A percentile compares a stretch with the other conserved stretches of the same genome.
These are phyloP conservation scores for Leptothorax acervorum DNA, from an alignment of 2,888 invertebrate genomes.

Conservation along the genomic window DNA sequence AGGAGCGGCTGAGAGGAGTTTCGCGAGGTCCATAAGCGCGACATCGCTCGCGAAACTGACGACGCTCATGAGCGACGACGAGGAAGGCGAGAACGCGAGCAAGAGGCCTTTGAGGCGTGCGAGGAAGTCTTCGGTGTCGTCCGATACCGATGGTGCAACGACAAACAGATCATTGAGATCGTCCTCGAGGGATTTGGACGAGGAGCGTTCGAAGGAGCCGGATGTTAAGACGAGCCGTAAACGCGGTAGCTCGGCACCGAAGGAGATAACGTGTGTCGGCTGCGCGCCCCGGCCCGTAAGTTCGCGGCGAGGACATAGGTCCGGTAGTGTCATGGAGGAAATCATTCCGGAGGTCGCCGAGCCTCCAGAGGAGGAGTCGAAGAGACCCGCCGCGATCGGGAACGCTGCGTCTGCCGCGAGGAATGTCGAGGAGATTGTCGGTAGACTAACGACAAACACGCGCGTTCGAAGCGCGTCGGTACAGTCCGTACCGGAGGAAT, in stretches of 20 bases:
- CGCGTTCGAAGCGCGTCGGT: conserved; percentile 77
- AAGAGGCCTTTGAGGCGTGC: conserved; percentile 33
- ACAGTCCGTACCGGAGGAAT: conserved; percentile 79
- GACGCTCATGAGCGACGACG: conserved; percentile 16
- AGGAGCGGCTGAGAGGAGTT: conserved; percentile 2
- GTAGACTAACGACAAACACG: conserved; percentile 69
- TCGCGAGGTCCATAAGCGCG: conserved; percentile 48
- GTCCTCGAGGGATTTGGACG: background rate
- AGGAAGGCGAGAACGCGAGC: conserved; percentile 47
- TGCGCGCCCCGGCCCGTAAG: conserved; percentile 41
- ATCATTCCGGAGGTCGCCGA: conserved; percentile 38
- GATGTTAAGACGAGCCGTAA: conserved; percentile 55
- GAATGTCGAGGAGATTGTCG: background rate
- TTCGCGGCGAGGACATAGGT: conserved; percentile 43
- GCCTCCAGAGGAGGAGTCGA: background rate
- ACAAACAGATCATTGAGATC: conserved; percentile 19
- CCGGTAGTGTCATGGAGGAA: conserved; percentile 71
- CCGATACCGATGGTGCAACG: background rate
- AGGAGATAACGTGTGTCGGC: conserved; percentile 63
- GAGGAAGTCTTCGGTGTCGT: conserved; percentile 45
- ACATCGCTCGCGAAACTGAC: conserved; percentile 53
- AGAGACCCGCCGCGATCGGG: background rate
- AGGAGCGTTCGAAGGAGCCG: conserved; percentile 26
- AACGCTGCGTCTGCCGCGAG: too few relatives aligned
- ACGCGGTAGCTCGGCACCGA: conserved; percentile 78